phyloP scores from a whole-genome alignment of 2,113 vertebrate species.

The Rhinolophus sinicus region DNA sequence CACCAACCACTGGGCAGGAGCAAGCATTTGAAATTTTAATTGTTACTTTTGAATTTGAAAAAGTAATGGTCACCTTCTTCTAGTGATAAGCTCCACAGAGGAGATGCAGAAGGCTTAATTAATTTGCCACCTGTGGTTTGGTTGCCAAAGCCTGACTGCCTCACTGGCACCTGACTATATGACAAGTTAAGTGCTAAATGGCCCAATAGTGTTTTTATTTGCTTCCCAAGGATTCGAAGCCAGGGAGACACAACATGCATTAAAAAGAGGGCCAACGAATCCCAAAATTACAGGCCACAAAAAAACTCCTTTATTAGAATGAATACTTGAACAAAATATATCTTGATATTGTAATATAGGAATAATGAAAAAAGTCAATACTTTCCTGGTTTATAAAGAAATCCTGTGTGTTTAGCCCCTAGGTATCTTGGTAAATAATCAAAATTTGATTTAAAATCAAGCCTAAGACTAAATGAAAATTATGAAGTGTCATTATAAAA shows the following conservation, averaged over 20 bases:
- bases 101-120: conserved; percentile 24
- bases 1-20: neutral
- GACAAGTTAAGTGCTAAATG: neutral
- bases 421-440: neutral
- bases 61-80: conserved; percentile 26
- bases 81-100: conserved; percentile 3
- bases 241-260: neutral
- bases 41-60: conserved; percentile 46
- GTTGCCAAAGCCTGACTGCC: neutral
- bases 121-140: conserved; percentile 42
- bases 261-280: neutral
- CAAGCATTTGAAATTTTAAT: conserved; percentile 57
- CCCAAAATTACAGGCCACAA: conserved; percentile 20
- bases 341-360: neutral
- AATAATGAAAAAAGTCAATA: neutral
- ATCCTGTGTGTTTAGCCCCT: neutral
- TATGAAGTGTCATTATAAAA: conserved; percentile 20
- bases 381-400: neutral
- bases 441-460: conserved; percentile 22
- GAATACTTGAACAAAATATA: neutral
- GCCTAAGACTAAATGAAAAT: conserved; percentile 11
- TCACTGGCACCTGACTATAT: neutral
- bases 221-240: neutral
- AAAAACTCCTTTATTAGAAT: neutral
- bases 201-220: neutral